Conservation (phyloP, 2,113 vertebrate species). For the Eulemur macaco region DNA sequence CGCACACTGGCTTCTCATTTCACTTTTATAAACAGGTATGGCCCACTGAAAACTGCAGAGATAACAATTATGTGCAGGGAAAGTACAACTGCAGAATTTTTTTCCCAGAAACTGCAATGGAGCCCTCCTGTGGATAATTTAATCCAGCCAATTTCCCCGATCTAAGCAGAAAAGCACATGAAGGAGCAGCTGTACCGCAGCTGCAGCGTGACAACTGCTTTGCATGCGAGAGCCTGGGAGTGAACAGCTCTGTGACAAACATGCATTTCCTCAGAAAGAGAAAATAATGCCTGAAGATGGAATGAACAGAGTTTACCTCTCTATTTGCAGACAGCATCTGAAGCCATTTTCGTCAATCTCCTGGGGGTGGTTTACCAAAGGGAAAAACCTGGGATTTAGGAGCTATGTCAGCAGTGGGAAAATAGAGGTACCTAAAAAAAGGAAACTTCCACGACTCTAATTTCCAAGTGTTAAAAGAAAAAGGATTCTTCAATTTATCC, state of each 20-base stretch:
- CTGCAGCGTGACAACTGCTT: constrained; percentile 1
- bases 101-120: neutral
- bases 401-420: neutral
- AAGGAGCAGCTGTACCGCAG: neutral
- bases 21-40: neutral
- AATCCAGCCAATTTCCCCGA: constrained; percentile 8
- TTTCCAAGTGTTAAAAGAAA: neutral
- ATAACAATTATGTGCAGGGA: neutral
- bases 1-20: neutral
- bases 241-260: neutral
- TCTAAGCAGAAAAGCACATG: constrained; percentile 36
- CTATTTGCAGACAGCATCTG: neutral
- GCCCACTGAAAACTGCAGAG: neutral
- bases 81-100: neutral
- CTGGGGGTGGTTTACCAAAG: neutral
- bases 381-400: neutral
- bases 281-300: constrained; percentile 1
- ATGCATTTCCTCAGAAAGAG: neutral
- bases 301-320: neutral
- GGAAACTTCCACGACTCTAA: neutral
- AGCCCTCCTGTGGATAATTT: constrained; percentile 48
- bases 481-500: neutral
- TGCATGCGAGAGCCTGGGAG: neutral
- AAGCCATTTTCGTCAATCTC: constrained; percentile 13
- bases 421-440: neutral